These are phyloP conservation scores for Pogoniulus pusillus DNA, from an alignment of 2,797 vertebrate species.

Conservation along the genomic window DNA sequence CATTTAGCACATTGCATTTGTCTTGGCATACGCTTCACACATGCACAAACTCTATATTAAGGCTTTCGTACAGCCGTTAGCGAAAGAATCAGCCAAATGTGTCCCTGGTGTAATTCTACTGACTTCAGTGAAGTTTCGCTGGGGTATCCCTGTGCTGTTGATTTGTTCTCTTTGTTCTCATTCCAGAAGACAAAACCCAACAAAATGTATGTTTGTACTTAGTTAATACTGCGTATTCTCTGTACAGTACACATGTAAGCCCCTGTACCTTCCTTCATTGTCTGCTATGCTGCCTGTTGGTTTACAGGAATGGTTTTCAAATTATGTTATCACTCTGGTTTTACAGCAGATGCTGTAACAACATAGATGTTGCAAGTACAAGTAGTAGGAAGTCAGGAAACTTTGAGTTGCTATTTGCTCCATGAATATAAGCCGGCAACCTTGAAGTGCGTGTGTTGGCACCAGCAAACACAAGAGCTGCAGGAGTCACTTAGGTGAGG, in stretches of 20 bases:
- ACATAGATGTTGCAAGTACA: not conserved
- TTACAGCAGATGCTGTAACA: not conserved
- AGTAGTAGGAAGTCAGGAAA: not conserved
- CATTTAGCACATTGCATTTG: slow-evolving; percentile 60
- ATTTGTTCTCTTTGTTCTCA: not conserved
- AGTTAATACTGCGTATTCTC: not conserved
- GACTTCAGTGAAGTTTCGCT: slow-evolving; percentile 11
- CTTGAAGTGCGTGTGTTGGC: not conserved
- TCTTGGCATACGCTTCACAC: slow-evolving; percentile 62
- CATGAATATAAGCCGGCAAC: not conserved
- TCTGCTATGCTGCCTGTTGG: not conserved
- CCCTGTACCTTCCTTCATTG: not conserved
- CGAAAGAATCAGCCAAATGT: slow-evolving; percentile 47
- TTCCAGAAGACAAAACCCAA: slow-evolving; percentile 17
- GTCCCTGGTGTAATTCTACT: slow-evolving; percentile 46
- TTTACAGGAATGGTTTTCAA: not conserved
- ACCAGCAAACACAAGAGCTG: not conserved
- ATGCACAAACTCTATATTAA: slow-evolving; percentile 57
- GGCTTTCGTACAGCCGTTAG: slow-evolving; percentile 44
- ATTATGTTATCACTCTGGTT: not conserved
- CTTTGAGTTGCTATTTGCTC: not conserved
- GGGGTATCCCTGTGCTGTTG: not conserved
- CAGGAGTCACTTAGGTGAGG: not conserved
- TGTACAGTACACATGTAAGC: not conserved
- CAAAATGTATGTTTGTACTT: slow-evolving; percentile 11